Evolutionary conservation across 1,140 invertebrate species (phyloP).

Genomic region (Chymomyza costata): DNA sequence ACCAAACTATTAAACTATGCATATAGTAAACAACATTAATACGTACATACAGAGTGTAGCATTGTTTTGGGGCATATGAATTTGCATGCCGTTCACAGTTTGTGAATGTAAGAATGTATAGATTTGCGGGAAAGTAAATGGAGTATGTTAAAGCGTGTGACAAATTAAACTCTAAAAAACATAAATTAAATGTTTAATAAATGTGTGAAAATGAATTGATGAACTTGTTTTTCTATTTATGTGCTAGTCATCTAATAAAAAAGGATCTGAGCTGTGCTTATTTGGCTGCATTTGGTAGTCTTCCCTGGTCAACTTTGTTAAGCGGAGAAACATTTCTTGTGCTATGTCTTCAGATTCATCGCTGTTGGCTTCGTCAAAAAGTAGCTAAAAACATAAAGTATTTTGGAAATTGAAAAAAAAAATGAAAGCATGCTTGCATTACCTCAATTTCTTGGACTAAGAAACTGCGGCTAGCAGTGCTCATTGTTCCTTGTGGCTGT

Average conservation of each 20-base stretch:
- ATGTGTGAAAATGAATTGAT: slow-evolving; percentile 56
- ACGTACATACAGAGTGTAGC: slow-evolving; percentile 38
- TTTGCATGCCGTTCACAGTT: too few species aligned
- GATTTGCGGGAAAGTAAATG: slow-evolving; percentile 11
- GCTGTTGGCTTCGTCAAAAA: slow-evolving; percentile 55
- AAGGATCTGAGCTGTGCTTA: slow-evolving; percentile 43
- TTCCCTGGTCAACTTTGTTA: slow-evolving; percentile 12
- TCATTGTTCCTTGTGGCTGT: slow-evolving; percentile 42
- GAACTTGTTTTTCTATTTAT: neutral
- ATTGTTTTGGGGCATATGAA: too few species aligned
- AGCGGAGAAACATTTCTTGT: slow-evolving; percentile 17
- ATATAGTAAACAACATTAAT: too few species aligned
- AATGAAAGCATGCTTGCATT: neutral
- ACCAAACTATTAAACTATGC: too few species aligned
- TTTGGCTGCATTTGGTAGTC: slow-evolving; percentile 25
- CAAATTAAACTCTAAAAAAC: slow-evolving; percentile 41
- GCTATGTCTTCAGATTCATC: slow-evolving; percentile 40
- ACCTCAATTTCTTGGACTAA: slow-evolving; percentile 51
- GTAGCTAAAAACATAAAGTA: slow-evolving; percentile 21
- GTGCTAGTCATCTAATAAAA: slow-evolving; percentile 30
- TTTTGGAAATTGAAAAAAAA: neutral
- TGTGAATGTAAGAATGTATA: slow-evolving; percentile 36
- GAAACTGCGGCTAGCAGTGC: slow-evolving; percentile 34
- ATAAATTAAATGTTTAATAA: slow-evolving; percentile 71
- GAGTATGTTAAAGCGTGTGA: slow-evolving; percentile 38